Percentiles rank a stretch among this genome's conserved stretches.
These are phyloP conservation scores for Thymelicus acteon DNA, from an alignment of 2,888 invertebrate genomes.

Conservation along the genomic window DNA sequence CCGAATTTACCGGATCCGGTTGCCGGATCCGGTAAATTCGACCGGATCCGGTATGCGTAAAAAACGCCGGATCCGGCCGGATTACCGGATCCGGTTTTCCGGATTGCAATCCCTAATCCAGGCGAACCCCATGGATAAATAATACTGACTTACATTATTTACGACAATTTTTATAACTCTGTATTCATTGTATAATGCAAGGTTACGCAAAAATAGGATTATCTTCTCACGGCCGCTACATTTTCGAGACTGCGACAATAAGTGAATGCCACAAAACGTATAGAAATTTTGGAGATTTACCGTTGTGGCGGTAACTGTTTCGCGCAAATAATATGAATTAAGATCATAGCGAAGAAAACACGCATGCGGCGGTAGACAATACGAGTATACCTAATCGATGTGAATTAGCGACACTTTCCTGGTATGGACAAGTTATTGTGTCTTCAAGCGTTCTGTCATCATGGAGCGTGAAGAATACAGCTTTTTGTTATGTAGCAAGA, in stretches of 20 bases:
- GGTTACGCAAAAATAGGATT: background rate
- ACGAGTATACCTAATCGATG: slow-evolving; percentile 42
- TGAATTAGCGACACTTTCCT: slow-evolving; percentile 47
- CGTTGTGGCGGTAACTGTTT: slow-evolving; percentile 49
- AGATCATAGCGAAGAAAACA: slow-evolving; percentile 40
- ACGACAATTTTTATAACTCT: no score
- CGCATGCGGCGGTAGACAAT: slow-evolving; percentile 42
- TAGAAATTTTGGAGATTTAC: slow-evolving; percentile 45
- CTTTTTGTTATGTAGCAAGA: background rate
- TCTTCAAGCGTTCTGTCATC: slow-evolving; percentile 2
- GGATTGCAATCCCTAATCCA: no score
- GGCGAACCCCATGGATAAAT: no score
- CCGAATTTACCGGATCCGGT: no score
- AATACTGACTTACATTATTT: no score
- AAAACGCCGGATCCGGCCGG: no score
- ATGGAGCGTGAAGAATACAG: slow-evolving; percentile 3
- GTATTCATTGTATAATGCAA: background rate
- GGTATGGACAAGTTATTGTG: slow-evolving; percentile 11
- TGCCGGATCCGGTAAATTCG: no score
- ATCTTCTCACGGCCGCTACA: slow-evolving; percentile 45
- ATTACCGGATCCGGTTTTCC: no score
- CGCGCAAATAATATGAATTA: slow-evolving; percentile 47
- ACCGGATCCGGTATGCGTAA: no score
- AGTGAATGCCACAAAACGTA: slow-evolving; percentile 46
- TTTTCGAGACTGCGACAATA: slow-evolving; percentile 43